Base-by-base conservation (phyloP, 2,888 invertebrate genomes). In the Tetramorium bicarinatum region DNA sequence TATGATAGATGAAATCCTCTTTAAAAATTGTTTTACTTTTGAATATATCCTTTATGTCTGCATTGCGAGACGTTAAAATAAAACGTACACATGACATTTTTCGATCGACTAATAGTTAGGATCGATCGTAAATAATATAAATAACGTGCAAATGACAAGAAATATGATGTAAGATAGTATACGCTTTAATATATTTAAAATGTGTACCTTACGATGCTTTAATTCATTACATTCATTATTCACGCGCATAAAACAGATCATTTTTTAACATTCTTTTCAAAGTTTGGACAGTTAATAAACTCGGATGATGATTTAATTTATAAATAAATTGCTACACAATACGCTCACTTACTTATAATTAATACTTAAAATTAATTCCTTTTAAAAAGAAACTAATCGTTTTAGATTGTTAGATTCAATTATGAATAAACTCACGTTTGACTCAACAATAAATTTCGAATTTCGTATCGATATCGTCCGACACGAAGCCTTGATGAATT, bases 51-150 rank as follows among this genome's bases (percentile, higher is more conserved):
- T 47, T 74, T 34, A 44, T 13, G 6, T 54, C 15, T 6, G 21
- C 47, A 34, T 21, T 7, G 49, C 9, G 29, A 34, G 4, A 34
- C 29, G 29, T 34, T 34, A 15, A 4, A 64, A n/a, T 66, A 3
- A 21, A 7, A 38, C 3, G 34, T 44, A 34, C 2, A 34, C 2
- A 8, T 38, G 29, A 56, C 29, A 74, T 74, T 85, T 72, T 67
- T 83, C 34, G 54, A 15, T n/a, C 62, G 49, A 71, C 18, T 71
- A 59, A 76, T 82, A 79, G 59, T 21, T 69, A 52, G 25, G 75
- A 62, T 56, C 82, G 82, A 62, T 61, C 82, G 69, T 64, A 54
- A 67, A 44, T 47, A 44, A 66, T n/a, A n/a, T 81, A 25, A 25
- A 25, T 25, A 61, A 67, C 72, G 64, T 44, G 79, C 54, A 61